These are phyloP conservation scores for Malacoraja senta DNA, from an alignment of 2,797 vertebrate genomes.

Conservation along the genomic window DNA sequence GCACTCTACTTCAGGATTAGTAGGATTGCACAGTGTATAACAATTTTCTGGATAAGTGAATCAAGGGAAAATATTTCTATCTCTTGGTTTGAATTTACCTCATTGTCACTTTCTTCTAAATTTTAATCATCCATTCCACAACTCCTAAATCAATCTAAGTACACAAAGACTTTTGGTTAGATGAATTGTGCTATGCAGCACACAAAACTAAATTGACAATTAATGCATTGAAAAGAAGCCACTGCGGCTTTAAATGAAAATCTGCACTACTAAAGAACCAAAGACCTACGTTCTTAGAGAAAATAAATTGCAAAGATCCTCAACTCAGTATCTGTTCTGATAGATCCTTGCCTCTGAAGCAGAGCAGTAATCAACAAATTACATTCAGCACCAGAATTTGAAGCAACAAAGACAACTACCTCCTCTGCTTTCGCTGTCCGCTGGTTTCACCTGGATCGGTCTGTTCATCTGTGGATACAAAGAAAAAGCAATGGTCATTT, in stretches of 20 bases:
- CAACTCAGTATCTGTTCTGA: background rate
- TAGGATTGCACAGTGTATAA: background rate
- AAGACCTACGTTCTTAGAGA: background rate
- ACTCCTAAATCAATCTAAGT: background rate
- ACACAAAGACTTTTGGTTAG: background rate
- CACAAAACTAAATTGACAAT: constrained; percentile 10
- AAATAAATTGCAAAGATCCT: background rate
- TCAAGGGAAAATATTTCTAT: background rate
- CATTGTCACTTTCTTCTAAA: background rate
- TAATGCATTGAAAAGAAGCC: background rate
- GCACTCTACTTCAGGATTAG: background rate
- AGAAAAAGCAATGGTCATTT: constrained; percentile 42
- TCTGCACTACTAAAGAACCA: background rate
- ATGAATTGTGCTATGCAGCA: background rate
- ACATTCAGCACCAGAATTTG: constrained; percentile 48
- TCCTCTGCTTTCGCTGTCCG: constrained; percentile 98
- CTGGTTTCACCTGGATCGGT: constrained; percentile 98
- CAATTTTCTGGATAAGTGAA: background rate
- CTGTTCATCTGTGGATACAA: constrained; percentile 86
- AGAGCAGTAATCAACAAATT: constrained; percentile 42
- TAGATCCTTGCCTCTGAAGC: constrained; percentile 46
- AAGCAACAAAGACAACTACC: constrained; percentile 73
- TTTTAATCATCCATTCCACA: background rate
- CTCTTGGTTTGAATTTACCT: background rate
- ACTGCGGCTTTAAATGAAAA: background rate